Base-by-base conservation (phyloP, 2,113 vertebrate species). In the Neomonachus schauinslandi region DNA sequence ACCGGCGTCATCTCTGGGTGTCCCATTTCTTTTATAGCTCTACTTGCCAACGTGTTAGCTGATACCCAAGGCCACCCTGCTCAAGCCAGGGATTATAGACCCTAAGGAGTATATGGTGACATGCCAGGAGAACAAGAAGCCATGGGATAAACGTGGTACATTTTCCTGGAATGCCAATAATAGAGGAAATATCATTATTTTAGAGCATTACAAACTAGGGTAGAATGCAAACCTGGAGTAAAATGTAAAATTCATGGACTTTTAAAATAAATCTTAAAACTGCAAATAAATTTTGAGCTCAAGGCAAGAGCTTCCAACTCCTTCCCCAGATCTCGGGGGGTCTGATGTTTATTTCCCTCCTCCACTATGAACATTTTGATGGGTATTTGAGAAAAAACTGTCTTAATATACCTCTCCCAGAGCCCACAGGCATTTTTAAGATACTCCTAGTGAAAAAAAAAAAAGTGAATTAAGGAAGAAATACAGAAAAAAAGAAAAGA, bases 241-340 rank as follows among this genome's bases (percentile, higher is more conserved):
- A 97, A 93, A 87, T 76, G 42, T 26, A 87, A 95, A 95, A 93
- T 89, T 63, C 65, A 22, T 79, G 21, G 51, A 61, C 82, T 95
- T 95, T 77, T 61, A 86, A 96, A 95, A 85, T 83, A 77, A 95
- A 89, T 80, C 80, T 86, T 74, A 83, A 95, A 97, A 88, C 46
- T 95, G 42, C n/a, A 93, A 63, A 95, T 93, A 87, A 26, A 86
- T 84, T 77, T 94, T 91, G 65, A 94, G 85, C 53, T 95, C 6
- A 11, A 88, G 49, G 93, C 84, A 96, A 94, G 31, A 81, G 53
- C 15, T 93, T 94, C 53, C 21, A 63, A 13, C n/a, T 94, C 10
- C 69, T 79, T 91, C 69, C 24, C 59, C 61, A 65, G 53, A 93
- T 92, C 67, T 89, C 42, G 12, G 9, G 87, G n/a, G 77, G 86